These are phyloP conservation scores for Syngnathus rostellatus DNA, from an alignment of 2,797 vertebrate genomes.

Conservation along the genomic window DNA sequence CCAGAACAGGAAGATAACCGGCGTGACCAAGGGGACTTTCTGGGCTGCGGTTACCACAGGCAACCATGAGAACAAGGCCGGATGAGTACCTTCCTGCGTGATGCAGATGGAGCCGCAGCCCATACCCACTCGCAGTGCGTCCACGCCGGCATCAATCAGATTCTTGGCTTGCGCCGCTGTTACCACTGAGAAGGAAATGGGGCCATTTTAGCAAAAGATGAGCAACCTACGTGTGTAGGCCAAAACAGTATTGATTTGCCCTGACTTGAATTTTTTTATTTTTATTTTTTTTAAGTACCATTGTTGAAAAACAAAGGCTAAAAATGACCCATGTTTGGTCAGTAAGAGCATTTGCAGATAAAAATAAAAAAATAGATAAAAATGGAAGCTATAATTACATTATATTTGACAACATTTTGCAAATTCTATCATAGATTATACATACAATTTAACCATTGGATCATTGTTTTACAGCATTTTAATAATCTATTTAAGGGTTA, in stretches of 20 bases:
- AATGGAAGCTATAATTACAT: too few relatives aligned
- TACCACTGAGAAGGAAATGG: constrained; percentile 67
- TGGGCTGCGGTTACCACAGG: constrained; percentile 18
- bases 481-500: not conserved
- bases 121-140: constrained; percentile 86
- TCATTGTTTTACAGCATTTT: not conserved
- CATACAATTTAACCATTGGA: not conserved
- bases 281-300: not conserved
- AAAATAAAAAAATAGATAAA: too few relatives aligned
- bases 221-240: not conserved
- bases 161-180: constrained; percentile 91
- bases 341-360: too few relatives aligned
- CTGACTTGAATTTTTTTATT: too few relatives aligned
- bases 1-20: constrained; percentile 47
- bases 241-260: too few relatives aligned
- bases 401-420: not conserved
- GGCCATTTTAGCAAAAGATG: not conserved
- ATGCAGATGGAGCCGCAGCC: constrained; percentile 92
- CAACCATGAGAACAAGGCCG: not conserved
- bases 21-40: constrained; percentile 49
- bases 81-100: constrained; percentile 82
- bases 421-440: not conserved
- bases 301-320: not conserved
- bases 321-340: not conserved
- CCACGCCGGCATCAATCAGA: constrained; percentile 84